These are phyloP conservation scores for Tyrophagus putrescentiae DNA, from an alignment of 1,140 invertebrate genomes.

Conservation along the genomic window DNA sequence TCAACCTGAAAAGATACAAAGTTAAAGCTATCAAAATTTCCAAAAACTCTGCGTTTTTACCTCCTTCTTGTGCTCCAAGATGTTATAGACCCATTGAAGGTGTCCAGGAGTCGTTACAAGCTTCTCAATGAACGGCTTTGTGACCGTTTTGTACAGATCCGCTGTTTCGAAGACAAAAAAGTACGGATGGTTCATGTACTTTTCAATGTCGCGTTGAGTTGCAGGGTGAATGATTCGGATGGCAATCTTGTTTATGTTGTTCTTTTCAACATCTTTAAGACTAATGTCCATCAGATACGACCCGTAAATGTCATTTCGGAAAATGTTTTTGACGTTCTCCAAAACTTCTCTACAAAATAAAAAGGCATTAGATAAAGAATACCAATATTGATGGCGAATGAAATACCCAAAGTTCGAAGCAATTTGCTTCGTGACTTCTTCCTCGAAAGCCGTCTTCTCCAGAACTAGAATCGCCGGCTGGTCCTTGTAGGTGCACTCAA, in stretches of 20 bases:
- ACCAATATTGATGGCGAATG: background rate
- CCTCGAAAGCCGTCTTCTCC: constrained; percentile 66
- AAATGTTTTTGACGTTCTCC: constrained; percentile 30
- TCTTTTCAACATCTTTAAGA: constrained; percentile 31
- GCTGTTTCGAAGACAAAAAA: constrained; percentile 68
- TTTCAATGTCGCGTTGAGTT: constrained; percentile 72
- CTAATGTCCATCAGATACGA: constrained; percentile 51
- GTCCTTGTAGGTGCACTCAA: constrained; percentile 37
- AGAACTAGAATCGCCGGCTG: constrained; percentile 53
- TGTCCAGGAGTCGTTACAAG: constrained; percentile 44
- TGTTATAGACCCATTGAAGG: constrained; percentile 88
- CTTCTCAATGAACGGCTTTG: constrained; percentile 53
- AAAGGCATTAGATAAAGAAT: too few species aligned
- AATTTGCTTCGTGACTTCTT: constrained; percentile 43
- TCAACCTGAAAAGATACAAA: constrained; percentile 38
- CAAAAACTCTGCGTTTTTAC: too few species aligned
- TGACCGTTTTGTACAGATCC: constrained; percentile 60
- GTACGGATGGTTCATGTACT: constrained; percentile 55
- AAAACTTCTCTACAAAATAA: too few species aligned
- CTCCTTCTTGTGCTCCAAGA: constrained; percentile 78
- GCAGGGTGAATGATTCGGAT: constrained; percentile 78
- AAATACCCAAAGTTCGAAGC: background rate
- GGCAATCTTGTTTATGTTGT: constrained; percentile 46
- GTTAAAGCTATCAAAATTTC: constrained; percentile 24
- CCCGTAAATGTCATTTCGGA: constrained; percentile 74